Conservation (phyloP, 1,140 invertebrate genomes). For the Bombus cullumanus region DNA sequence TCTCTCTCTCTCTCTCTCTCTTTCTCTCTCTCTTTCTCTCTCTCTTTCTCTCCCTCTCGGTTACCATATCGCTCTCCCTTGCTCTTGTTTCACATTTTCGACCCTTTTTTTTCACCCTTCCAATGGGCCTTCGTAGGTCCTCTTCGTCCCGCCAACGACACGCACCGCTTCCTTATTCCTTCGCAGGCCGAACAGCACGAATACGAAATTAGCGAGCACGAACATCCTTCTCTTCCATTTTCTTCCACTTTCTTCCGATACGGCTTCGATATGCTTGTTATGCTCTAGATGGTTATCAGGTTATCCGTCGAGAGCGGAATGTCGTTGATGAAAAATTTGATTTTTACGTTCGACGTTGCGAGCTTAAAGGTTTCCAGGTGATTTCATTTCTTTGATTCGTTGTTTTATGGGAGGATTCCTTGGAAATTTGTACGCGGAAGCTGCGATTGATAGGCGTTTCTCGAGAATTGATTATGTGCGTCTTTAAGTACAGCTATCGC, state of each 20-base stretch:
- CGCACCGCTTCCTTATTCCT: constrained; percentile 37
- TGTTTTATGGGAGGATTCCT: too few relatives aligned
- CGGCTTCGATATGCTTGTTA: not conserved
- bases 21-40: not conserved
- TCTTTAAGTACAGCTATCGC: too few relatives aligned
- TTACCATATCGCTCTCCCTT: not conserved
- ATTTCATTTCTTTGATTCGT: not conserved
- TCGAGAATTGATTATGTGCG: too few relatives aligned
- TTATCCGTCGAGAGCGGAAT: not conserved
- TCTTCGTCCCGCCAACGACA: constrained; percentile 41
- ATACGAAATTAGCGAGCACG: constrained; percentile 68
- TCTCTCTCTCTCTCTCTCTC: constrained; percentile 6
- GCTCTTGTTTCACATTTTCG: constrained; percentile 31
- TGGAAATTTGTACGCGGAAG: too few relatives aligned
- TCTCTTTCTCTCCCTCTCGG: not conserved
- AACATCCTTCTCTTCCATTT: constrained; percentile 13
- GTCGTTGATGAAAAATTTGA: too few relatives aligned
- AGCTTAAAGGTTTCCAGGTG: not conserved
- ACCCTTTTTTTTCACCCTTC: constrained; percentile 61
- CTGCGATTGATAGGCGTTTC: too few relatives aligned
- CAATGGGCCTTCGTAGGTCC: constrained; percentile 37
- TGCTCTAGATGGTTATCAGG: not conserved
- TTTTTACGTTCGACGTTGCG: too few relatives aligned
- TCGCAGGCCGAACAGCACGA: constrained; percentile 51
- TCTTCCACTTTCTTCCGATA: not conserved